Evolutionary conservation across 2,113 vertebrate species (phyloP), one percentile per base, ranked within the genome.

Genomic region (Polyodon spathula): DNA sequence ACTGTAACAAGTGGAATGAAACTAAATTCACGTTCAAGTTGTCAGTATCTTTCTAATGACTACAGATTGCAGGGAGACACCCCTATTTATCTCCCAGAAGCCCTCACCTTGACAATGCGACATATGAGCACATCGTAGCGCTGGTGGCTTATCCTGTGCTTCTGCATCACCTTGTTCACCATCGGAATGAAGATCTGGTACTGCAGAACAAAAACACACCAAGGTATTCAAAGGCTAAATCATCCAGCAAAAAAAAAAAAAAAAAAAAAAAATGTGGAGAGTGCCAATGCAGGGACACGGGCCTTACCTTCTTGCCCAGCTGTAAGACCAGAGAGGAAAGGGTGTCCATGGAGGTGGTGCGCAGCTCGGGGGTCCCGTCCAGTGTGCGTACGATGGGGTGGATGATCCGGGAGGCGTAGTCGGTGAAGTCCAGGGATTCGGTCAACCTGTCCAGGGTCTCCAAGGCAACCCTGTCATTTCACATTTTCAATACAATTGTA

Each of bases 121-220:
- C 96, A 99, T 80, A 98, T 97, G 55, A 99, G 93, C 51, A 98
- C 87, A 17, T 98, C 96, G 0, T 98, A 99, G 53, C 95, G 93
- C 58, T 98, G 95, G 70, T 99, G 95, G 76, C 92, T 95, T 69
- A 98, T 93, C 63, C 94, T 79, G 85, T 99, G 96, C 58, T 92
- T 88, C 69, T 93, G 85, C 77, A 98, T 88, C 46, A 98, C 94
- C 80, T 99, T 99, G 73, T 97, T 97, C 74, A 99, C 96, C 96
- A 99, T 99, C 0, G 96, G 95, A 60, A 99, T 97, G 74, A 99
- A 99, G 74, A 99, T 98, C 62, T 98, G 95, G 73, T 97, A 99
- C 96, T 99, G 69, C n/a, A 70, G 75, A 63, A 79, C 62, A 16
- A 9, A 60, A 72, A 42, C n/a, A n/a, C n/a, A n/a, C n/a, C n/a